Base-by-base conservation (phyloP, 2,113 vertebrate species). In the Odontophorus gujanensis region DNA sequence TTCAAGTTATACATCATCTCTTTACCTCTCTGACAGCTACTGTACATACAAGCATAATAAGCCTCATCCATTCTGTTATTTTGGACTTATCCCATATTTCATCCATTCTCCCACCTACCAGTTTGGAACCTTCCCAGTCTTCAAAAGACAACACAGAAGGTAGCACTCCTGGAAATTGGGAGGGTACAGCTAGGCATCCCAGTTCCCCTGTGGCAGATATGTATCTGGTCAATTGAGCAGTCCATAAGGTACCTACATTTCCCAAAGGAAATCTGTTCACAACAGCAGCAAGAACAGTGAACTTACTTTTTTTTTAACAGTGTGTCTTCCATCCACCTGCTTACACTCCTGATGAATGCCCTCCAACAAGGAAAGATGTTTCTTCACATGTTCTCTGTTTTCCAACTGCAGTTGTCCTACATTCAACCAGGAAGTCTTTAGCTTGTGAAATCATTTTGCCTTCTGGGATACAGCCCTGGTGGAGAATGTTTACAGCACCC, bases 121-220 rank as follows among this genome's bases (percentile, higher is more conserved):
- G 22, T 66, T 74, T 43, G 42, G 26, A 7, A 57, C 38, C 36
- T 61, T 68, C 36, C 36, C 12, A 61, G 20, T 43, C 32, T 61
- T 69, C 25, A 77, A 69, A 78, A 78, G 7, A 58, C n/a, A n/a
- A 18, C 13, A 36, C 15, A 6, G 59, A 83, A 73, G 17, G 5
- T n/a, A 17, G 8, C 28, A 19, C 24, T 40, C 9, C 28, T 0
- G 0, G 20, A 9, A 55, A 25, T 30, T 21, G 8, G 14, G 10
- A 11, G 32, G 55, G 34, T 5, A 9, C 6, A 13, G 3, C 6
- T 34, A 34, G 11, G 21, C 14, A 48, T 79, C 26, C 21, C 47
- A 30, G 25, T 38, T 43, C 28, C 19, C 11, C 34, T 57, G 26
- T 3, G 5, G 22, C 16, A 88, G 5, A 40, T 68, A 8, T 3